Evolutionary conservation across 2,888 invertebrate genomes (phyloP).

Genomic region (Spilosoma lubricipeda): DNA sequence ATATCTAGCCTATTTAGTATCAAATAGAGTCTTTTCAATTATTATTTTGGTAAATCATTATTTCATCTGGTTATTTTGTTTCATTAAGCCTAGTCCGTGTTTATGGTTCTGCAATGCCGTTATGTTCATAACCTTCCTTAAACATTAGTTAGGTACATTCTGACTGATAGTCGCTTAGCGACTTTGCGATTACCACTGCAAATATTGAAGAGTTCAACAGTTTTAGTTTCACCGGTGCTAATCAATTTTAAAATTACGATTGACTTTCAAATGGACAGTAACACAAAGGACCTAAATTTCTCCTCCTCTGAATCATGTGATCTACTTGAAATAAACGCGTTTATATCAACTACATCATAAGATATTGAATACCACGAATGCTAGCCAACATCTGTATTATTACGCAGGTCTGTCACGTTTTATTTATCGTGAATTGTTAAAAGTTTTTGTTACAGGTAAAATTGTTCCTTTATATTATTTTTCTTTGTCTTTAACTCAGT

Average conservation of each 20-base stretch:
- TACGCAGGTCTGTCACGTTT: constrained; percentile 28
- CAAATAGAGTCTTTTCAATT: background rate
- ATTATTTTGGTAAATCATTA: background rate
- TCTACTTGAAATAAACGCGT: constrained; percentile 46
- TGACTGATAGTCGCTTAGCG: background rate
- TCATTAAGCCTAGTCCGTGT: background rate
- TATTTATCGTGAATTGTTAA: constrained; percentile 9
- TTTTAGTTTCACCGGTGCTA: background rate
- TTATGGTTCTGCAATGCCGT: background rate
- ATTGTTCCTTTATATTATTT: background rate
- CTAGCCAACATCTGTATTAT: constrained; percentile 48
- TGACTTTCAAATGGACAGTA: constrained; percentile 47
- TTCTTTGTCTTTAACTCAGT: too few relatives aligned
- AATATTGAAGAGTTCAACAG: background rate
- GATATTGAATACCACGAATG: constrained; percentile 38
- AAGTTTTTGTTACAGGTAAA: background rate
- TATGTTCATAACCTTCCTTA: background rate
- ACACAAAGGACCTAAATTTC: constrained; percentile 50
- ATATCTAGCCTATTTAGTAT: background rate
- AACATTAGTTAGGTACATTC: background rate
- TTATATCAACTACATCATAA: constrained; percentile 37
- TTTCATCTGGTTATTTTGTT: background rate
- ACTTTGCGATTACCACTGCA: background rate
- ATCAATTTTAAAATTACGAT: constrained; percentile 31
- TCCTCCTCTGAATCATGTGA: constrained; percentile 51